Base-by-base conservation (phyloP, 2,113 vertebrate species). In the Apus apus region DNA sequence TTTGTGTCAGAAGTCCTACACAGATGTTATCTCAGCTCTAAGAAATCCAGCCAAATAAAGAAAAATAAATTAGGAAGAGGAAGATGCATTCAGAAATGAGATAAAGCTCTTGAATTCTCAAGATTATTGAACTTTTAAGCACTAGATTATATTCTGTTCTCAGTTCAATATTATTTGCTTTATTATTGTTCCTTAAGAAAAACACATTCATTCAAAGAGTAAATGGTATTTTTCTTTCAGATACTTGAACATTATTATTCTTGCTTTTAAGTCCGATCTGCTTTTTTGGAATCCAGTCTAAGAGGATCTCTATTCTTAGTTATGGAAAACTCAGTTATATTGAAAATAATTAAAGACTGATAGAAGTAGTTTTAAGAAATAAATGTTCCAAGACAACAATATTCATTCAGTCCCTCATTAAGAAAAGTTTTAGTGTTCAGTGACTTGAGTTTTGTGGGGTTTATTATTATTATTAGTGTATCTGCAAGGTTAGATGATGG, bases 401-500 rank as follows among this genome's bases (percentile, higher is more conserved):
- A 70, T 53, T 62, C 1, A 68, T 67, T 83, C n/a, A 67, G 25
- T 77, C 80, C 19, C 25, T 81, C 82, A 66, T 67, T 62, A 74
- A 73, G 53, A 70, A 80, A 95, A 94, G 40, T 94, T 82, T 87
- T 22, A 40, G 51, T 50, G n/a, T 45, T 43, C 66, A 71, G 27
- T 50, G 65, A 36, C 61, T 92, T 62, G 18, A 87, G 72, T 71
- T 79, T 76, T 83, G 40, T 82, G 40, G 21, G 6, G 3, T 76
- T 82, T 53, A 46, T 38, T 18, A 46, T 50, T 72, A 85, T 27
- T 67, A 56, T 64, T 65, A 67, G 48, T 40, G 1, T 45, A 90
- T 90, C 78, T 95, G 67, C 82, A 92, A 92, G 57, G 53, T 89
- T 88, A 93, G 72, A 76, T 92, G 88, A 91, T 58, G 34, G 60